Percentiles rank a stretch among this genome's conserved stretches.
phyloP scores from a whole-genome alignment of 2,113 vertebrate genomes.

The Ranitomeya variabilis region DNA sequence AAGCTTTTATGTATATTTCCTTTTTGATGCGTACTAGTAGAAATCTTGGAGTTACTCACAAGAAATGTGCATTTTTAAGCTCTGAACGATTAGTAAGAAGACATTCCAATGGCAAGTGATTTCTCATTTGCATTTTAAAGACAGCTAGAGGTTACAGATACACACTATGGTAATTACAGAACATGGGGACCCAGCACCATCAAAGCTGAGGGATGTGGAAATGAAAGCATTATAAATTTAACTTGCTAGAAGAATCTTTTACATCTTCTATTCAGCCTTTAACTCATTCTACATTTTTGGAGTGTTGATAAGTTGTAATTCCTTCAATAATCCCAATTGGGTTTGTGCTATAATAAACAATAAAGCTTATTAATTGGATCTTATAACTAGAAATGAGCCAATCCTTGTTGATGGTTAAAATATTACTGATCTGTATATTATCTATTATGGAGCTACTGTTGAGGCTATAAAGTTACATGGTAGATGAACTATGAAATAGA shows the following conservation, averaged over 20 bases:
- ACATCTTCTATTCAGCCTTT: neutral
- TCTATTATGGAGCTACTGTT: too few relatives aligned
- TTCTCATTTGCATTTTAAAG: conserved; percentile 11
- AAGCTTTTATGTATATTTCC: too few relatives aligned
- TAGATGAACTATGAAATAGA: too few relatives aligned
- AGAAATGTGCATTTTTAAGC: neutral
- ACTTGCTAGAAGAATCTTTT: neutral
- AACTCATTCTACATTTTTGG: neutral
- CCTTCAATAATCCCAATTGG: too few relatives aligned
- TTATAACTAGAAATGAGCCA: too few relatives aligned
- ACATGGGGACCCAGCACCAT: neutral
- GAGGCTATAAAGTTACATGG: too few relatives aligned
- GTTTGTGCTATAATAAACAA: too few relatives aligned
- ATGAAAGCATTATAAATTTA: conserved; percentile 16
- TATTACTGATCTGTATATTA: too few relatives aligned
- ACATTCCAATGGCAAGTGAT: neutral
- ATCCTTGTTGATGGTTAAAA: too few relatives aligned
- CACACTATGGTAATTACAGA: conserved; percentile 5
- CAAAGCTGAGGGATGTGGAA: conserved; percentile 6
- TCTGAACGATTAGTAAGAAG: neutral
- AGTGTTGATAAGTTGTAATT: too few relatives aligned
- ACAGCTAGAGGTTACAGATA: conserved; percentile 14
- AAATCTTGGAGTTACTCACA: neutral
- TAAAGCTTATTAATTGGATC: too few relatives aligned
- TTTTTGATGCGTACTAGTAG: neutral